Percentiles rank a stretch among this genome's conserved stretches.
Evolutionary conservation across 1,140 invertebrate species (phyloP).

Genomic region (Drosophila prosaltans): DNA sequence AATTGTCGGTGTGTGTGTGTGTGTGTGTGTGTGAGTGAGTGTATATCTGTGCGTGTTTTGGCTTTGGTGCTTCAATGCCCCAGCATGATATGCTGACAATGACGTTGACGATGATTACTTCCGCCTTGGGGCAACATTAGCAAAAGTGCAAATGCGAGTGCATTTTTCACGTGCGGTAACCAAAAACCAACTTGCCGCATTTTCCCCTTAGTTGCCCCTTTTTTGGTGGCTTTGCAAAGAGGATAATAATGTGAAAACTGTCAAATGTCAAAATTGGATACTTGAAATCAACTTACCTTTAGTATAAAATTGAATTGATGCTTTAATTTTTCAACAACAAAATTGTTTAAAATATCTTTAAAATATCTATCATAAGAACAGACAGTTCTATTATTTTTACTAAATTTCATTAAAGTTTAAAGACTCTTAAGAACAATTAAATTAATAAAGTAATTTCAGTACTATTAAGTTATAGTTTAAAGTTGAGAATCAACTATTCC

Average conservation of each 20-base stretch:
- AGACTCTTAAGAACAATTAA: too few species aligned
- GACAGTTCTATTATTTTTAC: too few species aligned
- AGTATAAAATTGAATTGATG: too few species aligned
- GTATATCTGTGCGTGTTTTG: constrained; percentile 27
- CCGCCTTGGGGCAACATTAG: constrained; percentile 24
- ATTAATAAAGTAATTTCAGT: too few species aligned
- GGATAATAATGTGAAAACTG: constrained; percentile 9
- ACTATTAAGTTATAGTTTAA: too few species aligned
- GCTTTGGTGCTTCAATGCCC: constrained; percentile 20
- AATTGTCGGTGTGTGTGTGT: background rate
- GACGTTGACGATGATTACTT: constrained; percentile 54
- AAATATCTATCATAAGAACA: too few species aligned
- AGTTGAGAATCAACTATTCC: too few species aligned
- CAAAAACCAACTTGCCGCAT: background rate
- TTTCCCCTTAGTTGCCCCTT: background rate
- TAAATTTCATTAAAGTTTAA: too few species aligned
- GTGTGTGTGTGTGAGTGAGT: constrained; percentile 12
- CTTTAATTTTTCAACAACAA: too few species aligned
- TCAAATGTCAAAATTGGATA: constrained; percentile 10
- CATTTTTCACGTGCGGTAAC: constrained; percentile 44
- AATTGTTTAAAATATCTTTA: too few species aligned
- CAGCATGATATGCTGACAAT: constrained; percentile 11
- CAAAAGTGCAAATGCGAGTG: constrained; percentile 27
- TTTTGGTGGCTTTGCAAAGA: constrained; percentile 15
- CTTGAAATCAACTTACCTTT: constrained; percentile 15